These are phyloP conservation scores for Thymelicus sylvestris DNA, from an alignment of 2,888 invertebrate genomes.

Conservation along the genomic window DNA sequence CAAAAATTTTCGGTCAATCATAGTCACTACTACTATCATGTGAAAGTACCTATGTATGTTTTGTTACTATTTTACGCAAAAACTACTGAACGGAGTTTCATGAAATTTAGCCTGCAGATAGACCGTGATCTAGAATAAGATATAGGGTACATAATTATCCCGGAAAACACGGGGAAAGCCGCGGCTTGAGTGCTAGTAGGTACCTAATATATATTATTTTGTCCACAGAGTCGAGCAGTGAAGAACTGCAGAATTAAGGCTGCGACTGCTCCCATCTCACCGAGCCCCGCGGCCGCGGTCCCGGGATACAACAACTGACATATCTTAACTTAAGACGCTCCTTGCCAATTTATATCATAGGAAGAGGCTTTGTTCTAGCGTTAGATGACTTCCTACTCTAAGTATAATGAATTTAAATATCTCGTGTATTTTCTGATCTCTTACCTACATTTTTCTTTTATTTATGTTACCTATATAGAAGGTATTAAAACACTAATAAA, in stretches of 20 bases:
- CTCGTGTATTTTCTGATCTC: constrained; percentile 17
- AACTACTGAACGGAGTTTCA: too few relatives aligned
- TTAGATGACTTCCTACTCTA: constrained; percentile 35
- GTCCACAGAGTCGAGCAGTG: constrained; percentile 67
- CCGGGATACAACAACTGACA: constrained; percentile 48
- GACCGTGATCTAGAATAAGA: too few relatives aligned
- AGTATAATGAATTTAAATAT: constrained; percentile 10
- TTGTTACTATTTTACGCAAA: too few relatives aligned
- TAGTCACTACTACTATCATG: too few relatives aligned
- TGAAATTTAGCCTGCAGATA: too few relatives aligned
- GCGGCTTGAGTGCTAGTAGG: too few relatives aligned
- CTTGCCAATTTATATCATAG: constrained; percentile 51
- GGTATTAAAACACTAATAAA: not conserved
- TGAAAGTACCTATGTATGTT: too few relatives aligned
- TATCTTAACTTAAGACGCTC: constrained; percentile 64
- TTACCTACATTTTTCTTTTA: not conserved
- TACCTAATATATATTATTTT: constrained; percentile 33
- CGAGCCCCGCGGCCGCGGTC: not conserved
- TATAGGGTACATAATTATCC: too few relatives aligned
- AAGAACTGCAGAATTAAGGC: constrained; percentile 60
- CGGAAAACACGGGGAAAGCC: too few relatives aligned
- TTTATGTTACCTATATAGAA: not conserved
- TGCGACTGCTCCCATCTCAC: constrained; percentile 11
- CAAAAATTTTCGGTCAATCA: too few relatives aligned
- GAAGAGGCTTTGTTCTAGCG: constrained; percentile 60